A percentile compares a stretch with the other conserved stretches of the same genome.
Evolutionary conservation across 2,797 vertebrate genomes (phyloP).

Genomic region (Myripristis jacobus): DNA sequence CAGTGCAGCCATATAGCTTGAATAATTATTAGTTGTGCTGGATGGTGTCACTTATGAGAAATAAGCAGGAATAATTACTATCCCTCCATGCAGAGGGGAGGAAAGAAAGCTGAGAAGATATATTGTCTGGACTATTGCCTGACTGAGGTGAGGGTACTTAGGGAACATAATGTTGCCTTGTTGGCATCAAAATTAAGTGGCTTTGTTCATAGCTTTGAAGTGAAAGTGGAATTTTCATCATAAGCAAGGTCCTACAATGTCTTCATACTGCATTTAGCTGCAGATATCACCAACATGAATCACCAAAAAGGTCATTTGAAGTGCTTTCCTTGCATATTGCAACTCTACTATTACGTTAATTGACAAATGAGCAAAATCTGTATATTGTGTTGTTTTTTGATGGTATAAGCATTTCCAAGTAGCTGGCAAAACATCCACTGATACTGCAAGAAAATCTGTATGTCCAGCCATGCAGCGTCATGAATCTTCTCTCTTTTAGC

Average conservation of each 20-base stretch:
- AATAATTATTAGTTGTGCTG: conserved; percentile 84
- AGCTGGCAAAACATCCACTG: neutral
- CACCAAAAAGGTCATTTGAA: conserved; percentile 39
- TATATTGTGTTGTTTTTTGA: neutral
- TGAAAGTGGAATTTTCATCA: conserved; percentile 3
- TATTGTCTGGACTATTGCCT: conserved; percentile 75
- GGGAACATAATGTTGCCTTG: conserved; percentile 68
- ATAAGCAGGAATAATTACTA: conserved; percentile 81
- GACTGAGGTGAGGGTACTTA: conserved; percentile 74
- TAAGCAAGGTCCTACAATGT: conserved; percentile 47
- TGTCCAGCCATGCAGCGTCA: neutral
- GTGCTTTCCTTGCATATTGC: conserved; percentile 52
- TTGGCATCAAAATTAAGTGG: conserved; percentile 71
- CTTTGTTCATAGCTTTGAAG: conserved; percentile 59
- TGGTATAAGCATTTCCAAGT: conserved; percentile 5
- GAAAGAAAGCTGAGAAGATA: conserved; percentile 74
- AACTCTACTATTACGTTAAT: conserved; percentile 43
- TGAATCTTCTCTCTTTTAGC: conserved; percentile 76
- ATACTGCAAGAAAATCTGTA: neutral
- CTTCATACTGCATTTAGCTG: conserved; percentile 39
- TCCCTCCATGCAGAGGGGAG: conserved; percentile 71
- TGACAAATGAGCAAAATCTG: conserved; percentile 20
- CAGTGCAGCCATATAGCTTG: conserved; percentile 80
- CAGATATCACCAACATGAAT: conserved; percentile 58
- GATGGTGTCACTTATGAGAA: conserved; percentile 83